Evolutionary conservation across 37 sponge, comb jelly and placozoan genomes (phyloP).

Genomic region (Tethya wilhelma): DNA sequence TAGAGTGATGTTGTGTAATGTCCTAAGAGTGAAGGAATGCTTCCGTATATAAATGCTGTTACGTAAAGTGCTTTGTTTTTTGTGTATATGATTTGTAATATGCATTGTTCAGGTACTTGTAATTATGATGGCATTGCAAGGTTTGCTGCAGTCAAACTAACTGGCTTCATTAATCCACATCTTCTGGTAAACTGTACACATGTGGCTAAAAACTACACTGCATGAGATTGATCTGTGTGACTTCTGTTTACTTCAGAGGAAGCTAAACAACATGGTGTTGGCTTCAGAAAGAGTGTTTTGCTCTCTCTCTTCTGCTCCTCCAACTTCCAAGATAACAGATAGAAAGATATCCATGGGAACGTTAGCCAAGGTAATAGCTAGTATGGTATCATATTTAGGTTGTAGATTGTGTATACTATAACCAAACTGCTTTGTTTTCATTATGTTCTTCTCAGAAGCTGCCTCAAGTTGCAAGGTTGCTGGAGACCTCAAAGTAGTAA

Average conservation of each 20-base stretch:
- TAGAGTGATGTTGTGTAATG: background rate
- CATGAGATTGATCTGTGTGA: background rate
- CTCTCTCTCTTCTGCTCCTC: conserved; percentile 2
- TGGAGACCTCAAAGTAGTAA: too few species aligned
- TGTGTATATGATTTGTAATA: background rate
- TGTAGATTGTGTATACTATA: too few species aligned
- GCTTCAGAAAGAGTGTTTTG: conserved; percentile 10
- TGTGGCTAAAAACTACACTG: background rate
- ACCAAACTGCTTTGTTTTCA: too few species aligned
- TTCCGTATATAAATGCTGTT: background rate
- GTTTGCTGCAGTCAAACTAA: conserved; percentile 57
- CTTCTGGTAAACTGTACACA: conserved; percentile 35
- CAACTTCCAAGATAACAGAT: too few species aligned
- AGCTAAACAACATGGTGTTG: conserved; percentile 12
- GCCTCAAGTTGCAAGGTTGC: too few species aligned
- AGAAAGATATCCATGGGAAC: background rate
- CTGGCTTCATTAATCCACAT: conserved; percentile 38
- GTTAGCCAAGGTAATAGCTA: too few species aligned
- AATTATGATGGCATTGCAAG: conserved; percentile 8
- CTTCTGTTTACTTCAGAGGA: background rate
- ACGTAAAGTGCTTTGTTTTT: background rate
- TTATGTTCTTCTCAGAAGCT: too few species aligned
- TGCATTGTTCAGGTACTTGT: conserved; percentile 8
- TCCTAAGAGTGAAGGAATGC: too few species aligned
- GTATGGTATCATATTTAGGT: too few species aligned